Evolutionary conservation across 2,797 vertebrate genomes (phyloP), one percentile per base, ranked within the genome.

Genomic region (Poeciliopsis paucimaculata): DNA sequence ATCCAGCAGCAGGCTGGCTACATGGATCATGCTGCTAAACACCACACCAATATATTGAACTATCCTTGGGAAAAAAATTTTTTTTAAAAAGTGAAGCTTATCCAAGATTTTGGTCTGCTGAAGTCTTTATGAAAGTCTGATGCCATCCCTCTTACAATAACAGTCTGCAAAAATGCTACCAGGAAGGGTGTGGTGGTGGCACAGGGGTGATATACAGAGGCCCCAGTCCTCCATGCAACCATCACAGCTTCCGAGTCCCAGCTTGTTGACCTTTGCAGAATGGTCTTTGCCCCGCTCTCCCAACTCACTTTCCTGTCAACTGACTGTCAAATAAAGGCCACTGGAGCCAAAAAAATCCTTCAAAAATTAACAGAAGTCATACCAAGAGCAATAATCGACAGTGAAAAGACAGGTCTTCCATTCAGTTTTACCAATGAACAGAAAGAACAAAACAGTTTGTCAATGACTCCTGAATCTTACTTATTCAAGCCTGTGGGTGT

Each of bases 11-110:
- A 75, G 73, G 39, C 43, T n/a, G 36, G 51, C 53, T 76, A 57
- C 16, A 45, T 47, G 41, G 57, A 18, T 76, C 75, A 46, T 64
- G 75, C n/a, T 76, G 28, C 36, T 47, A 64, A 45, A 76, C 10
- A 47, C 28, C 16, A 76, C 16, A 64, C 11, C 53, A 76, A 64
- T 46, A 46, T 31, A 23, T 20, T 23, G 18, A 76, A 47, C 43
- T 62, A 7, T 3, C 15, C 55, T 64, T 62, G 12, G 5, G 6
- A 57, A n/a, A 57, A 13, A 60, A 57, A 31, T 6, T n/a, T n/a
- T n/a, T n/a, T n/a, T n/a, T 16, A 11, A 57, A 75, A 75, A 57
- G 39, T 45, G 2, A 31, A 23, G 53, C 41, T 76, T 64, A 34
- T 20, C 43, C 13, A 45, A 64, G 28, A 57, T 57, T 43, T 36